Evolutionary conservation across 2,797 vertebrate genomes (phyloP), one percentile per base, ranked within the genome.

Genomic region (Sorex maritimensis): DNA sequence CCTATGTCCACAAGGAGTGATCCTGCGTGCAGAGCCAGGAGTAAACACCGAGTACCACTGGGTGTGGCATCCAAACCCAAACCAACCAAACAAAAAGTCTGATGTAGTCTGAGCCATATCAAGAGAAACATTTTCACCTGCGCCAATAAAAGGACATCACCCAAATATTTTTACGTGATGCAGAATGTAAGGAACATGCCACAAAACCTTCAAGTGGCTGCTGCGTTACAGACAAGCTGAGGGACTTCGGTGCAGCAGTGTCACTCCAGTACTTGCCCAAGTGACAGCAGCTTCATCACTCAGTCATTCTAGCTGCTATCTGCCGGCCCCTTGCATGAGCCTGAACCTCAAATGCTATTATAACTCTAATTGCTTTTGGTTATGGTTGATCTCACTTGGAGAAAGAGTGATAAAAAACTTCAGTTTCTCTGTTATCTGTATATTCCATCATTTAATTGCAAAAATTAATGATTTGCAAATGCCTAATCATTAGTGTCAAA

Each of bases 381-480:
- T 95, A 93, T 91, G 95, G 93, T 92, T 96, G 97, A 95, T 95
- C 96, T 97, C 95, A 89, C 94, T 96, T 92, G 92, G 94, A 96
- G 95, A 95, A 96, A 96, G 95, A 95, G 78, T 94, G 94, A 96
- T 96, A 85, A 86, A 94, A 92, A 96, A 93, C 89, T 95, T 91
- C 89, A 88, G 95, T 96, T 89, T 96, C 92, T 93, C 95, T 94
- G 90, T 95, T 97, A 97, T 97, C 95, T 97, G 84, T 93, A 91
- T 86, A 97, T 95, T 80, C 86, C 95, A 96, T 96, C 96, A 95
- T 92, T 95, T 97, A 97, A 97, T 97, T 97, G 94, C 93, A 95
- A 96, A 97, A 97, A 95, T 97, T 96, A 97, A 95, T 96, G 95
- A 96, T 96, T 96, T 97, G 90, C 95, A 97, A 97, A 96, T 95